Conservation (phyloP, 2,797 vertebrate genomes). For the Gallinago nigripennis region DNA sequence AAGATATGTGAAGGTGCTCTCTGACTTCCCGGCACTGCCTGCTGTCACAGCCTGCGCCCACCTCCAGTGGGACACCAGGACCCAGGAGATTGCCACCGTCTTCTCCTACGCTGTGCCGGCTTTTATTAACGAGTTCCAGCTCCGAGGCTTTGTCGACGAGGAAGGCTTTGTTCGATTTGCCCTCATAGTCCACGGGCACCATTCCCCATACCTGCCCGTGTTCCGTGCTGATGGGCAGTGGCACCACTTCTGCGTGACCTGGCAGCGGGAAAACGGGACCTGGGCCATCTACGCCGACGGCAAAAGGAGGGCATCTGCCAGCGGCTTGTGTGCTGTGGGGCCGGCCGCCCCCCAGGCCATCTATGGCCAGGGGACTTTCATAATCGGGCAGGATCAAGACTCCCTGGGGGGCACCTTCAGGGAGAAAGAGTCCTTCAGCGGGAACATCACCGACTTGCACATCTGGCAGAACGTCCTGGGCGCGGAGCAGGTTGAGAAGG, state of each 20-base stretch:
- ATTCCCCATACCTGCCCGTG: constrained; percentile 82
- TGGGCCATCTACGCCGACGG: constrained; percentile 88
- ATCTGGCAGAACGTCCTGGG: constrained; percentile 81
- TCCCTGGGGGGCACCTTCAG: constrained; percentile 88
- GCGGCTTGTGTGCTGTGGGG: constrained; percentile 47
- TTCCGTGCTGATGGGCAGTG: constrained; percentile 82
- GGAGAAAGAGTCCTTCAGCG: constrained; percentile 86
- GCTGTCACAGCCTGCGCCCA: constrained; percentile 84
- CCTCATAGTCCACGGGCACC: constrained; percentile 86
- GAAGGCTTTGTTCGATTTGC: constrained; percentile 80
- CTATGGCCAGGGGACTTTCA: constrained; percentile 81
- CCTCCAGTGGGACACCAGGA: constrained; percentile 83
- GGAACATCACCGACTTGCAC: constrained; percentile 87
- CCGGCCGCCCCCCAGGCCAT: constrained; percentile 75
- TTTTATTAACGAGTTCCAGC: constrained; percentile 89
- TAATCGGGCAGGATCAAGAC: constrained; percentile 93
- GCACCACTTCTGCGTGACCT: constrained; percentile 89
- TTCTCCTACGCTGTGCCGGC: constrained; percentile 86
- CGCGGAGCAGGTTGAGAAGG: constrained; percentile 70
- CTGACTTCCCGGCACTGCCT: constrained; percentile 76
- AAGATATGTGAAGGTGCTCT: constrained; percentile 78
- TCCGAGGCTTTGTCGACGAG: constrained; percentile 79
- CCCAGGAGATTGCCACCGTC: constrained; percentile 77
- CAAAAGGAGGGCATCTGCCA: constrained; percentile 73
- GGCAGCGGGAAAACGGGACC: constrained; percentile 75